Conservation (phyloP, 2,113 vertebrate species). For the Rhinichthys klamathensis region DNA sequence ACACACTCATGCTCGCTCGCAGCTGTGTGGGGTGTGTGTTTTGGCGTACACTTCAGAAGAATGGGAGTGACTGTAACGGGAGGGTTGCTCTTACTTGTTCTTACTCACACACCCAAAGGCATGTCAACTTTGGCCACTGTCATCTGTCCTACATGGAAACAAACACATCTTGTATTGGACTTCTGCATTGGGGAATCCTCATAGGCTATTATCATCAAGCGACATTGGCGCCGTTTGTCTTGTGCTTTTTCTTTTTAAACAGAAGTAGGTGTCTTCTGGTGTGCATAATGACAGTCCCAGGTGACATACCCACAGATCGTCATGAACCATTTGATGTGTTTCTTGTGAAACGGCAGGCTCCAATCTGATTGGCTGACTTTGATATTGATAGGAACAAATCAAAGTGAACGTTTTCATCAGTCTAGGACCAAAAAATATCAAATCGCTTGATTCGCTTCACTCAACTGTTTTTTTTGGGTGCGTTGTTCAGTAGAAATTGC, state of each 20-base stretch:
- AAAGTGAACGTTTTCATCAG: neutral
- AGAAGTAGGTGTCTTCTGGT: neutral
- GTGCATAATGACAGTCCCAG: neutral
- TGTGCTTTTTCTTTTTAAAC: neutral
- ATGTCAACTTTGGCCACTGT: slow-evolving; percentile 10
- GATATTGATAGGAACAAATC: neutral
- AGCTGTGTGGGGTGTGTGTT: slow-evolving; percentile 48
- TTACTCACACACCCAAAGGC: neutral
- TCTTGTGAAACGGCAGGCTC: neutral
- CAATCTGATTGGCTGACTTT: neutral
- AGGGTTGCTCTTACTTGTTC: slow-evolving; percentile 15
- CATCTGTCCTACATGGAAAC: slow-evolving; percentile 2
- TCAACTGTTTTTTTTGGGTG: too few relatives aligned
- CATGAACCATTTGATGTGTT: neutral
- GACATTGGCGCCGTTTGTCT: neutral
- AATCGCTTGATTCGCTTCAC: too few relatives aligned
- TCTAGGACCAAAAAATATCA: neutral
- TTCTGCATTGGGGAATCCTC: neutral
- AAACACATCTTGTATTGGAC: neutral
- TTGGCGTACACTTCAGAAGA: slow-evolving; percentile 53
- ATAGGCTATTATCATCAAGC: neutral
- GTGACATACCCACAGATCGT: neutral
- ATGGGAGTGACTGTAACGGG: slow-evolving; percentile 34
- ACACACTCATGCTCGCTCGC: neutral
- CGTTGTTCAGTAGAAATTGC: too few relatives aligned